Percentiles rank a stretch among this genome's conserved stretches.
These are phyloP conservation scores for Synanthedon andrenaeformis DNA, from an alignment of 2,888 invertebrate genomes.

Conservation along the genomic window DNA sequence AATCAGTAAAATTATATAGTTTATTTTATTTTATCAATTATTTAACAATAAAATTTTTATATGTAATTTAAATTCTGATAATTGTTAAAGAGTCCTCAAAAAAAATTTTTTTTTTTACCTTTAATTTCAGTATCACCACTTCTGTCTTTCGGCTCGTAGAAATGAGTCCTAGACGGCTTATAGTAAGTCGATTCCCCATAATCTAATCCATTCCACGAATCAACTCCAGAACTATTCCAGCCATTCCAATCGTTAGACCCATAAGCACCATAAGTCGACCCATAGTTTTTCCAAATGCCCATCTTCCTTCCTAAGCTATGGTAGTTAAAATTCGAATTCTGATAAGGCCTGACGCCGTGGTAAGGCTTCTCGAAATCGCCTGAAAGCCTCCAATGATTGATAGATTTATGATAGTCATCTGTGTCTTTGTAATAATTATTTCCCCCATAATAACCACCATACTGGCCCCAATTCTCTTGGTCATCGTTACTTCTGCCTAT, in stretches of 20 bases:
- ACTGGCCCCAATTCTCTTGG: conserved; percentile 69
- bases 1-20: too few species aligned
- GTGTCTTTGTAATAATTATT: conserved; percentile 47
- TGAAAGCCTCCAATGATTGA: conserved; percentile 65
- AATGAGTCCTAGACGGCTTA: conserved; percentile 18
- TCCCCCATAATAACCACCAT: conserved; percentile 70
- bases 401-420: conserved; percentile 50
- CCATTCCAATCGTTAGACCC: conserved; percentile 29
- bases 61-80: too few species aligned
- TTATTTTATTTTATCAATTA: too few species aligned
- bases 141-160: conserved; percentile 18
- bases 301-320: conserved; percentile 49
- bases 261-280: conserved; percentile 35
- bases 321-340: conserved; percentile 47
- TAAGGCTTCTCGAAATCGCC: conserved; percentile 31
- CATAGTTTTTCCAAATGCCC: conserved; percentile 9
- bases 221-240: conserved; percentile 38
- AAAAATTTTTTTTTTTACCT: conserved; percentile 19
- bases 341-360: conserved; percentile 34
- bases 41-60: too few species aligned
- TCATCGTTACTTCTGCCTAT: conserved; percentile 39
- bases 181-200: conserved; percentile 27
- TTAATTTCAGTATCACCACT: conserved; percentile 32
- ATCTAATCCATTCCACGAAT: conserved; percentile 25
- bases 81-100: too few species aligned